These are phyloP conservation scores for Lamellibrachia satsuma DNA, from an alignment of 2,888 invertebrate genomes.

Conservation along the genomic window DNA sequence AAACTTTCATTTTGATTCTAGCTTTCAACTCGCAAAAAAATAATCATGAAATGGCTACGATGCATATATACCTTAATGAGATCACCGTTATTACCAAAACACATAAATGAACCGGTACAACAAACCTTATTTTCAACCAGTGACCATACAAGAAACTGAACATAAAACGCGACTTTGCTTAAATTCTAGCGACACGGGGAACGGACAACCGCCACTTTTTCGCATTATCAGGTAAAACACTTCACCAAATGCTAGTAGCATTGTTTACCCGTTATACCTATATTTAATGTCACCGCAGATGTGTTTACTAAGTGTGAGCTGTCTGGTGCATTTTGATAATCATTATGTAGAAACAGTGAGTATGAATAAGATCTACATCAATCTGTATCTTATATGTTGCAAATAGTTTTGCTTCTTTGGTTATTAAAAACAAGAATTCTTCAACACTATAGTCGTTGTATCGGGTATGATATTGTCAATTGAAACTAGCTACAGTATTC, in stretches of 20 bases:
- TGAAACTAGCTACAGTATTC: neutral
- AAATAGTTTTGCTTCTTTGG: neutral
- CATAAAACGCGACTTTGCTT: neutral
- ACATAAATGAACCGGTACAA: neutral
- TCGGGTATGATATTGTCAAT: neutral
- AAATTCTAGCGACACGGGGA: too few relatives aligned
- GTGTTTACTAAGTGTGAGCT: neutral
- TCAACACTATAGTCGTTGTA: neutral
- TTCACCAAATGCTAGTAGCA: neutral
- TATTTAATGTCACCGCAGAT: neutral
- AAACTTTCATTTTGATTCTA: too few relatives aligned
- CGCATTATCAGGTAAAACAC: neutral
- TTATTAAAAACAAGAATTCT: neutral
- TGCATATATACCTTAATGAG: too few relatives aligned
- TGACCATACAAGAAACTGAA: neutral
- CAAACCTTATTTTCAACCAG: neutral
- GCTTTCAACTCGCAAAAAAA: too few relatives aligned
- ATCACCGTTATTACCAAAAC: neutral
- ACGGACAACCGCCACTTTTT: neutral
- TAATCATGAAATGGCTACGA: too few relatives aligned
- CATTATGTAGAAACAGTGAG: neutral
- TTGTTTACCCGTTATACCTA: conserved; percentile 2
- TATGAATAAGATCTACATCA: neutral
- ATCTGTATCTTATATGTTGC: neutral
- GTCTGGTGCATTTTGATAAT: neutral